These are phyloP conservation scores for Petrocephalus sullivani DNA, from an alignment of 2,797 vertebrate genomes.

Conservation along the genomic window DNA sequence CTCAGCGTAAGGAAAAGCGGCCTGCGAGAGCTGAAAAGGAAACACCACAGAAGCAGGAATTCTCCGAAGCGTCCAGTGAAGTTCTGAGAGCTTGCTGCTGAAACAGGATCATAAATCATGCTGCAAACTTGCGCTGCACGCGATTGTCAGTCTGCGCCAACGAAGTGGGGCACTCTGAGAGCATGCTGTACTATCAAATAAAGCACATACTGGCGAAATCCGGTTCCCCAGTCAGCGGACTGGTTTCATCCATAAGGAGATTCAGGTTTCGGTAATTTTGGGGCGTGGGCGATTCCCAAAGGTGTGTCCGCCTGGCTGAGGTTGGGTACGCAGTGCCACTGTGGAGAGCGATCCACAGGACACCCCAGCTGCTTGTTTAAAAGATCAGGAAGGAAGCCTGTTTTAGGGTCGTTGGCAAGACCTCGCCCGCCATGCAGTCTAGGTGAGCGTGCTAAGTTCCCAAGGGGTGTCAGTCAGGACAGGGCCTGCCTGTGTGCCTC, in stretches of 20 bases:
- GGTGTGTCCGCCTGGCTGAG: neutral
- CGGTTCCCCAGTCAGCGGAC: neutral
- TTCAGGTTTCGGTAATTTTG: neutral
- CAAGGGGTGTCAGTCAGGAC: slow-evolving; percentile 7
- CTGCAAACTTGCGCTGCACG: neutral
- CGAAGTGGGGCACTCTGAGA: neutral
- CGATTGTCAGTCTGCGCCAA: neutral
- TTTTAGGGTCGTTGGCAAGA: neutral
- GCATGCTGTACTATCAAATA: neutral
- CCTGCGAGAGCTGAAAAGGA: neutral
- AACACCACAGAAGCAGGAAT: neutral
- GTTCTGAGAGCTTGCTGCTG: neutral
- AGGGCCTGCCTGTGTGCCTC: slow-evolving; percentile 25
- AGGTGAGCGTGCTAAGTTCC: neutral
- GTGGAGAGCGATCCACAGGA: neutral
- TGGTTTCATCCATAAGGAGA: neutral
- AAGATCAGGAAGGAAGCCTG: neutral
- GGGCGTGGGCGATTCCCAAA: neutral
- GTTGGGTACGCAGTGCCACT: neutral
- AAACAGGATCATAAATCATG: neutral
- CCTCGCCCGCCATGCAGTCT: slow-evolving; percentile 3
- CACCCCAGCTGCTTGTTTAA: neutral
- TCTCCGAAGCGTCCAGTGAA: neutral
- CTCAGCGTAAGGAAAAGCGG: neutral
- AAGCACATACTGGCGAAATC: neutral